Evolutionary conservation across 2,888 invertebrate species (phyloP).

Genomic region (Hirudinaria manillensis): DNA sequence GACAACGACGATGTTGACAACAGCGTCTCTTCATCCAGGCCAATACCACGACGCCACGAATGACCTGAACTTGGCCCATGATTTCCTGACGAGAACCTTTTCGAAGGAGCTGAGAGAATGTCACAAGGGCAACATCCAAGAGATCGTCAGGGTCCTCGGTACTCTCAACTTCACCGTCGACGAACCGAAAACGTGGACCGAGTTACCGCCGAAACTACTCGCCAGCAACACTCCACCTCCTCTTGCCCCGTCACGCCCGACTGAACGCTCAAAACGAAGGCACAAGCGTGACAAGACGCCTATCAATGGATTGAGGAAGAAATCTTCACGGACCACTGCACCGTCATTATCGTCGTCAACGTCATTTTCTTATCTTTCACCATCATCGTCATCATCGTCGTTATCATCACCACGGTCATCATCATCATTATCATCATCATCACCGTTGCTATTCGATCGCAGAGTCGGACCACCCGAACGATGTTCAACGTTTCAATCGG

Average conservation of each 20-base stretch:
- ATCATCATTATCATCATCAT: conserved; percentile 19
- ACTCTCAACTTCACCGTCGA: conserved; percentile 4
- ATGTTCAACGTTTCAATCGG: too few relatives aligned
- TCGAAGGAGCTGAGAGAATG: conserved; percentile 7
- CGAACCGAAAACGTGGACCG: neutral
- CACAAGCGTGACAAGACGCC: too few relatives aligned
- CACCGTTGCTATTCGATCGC: neutral
- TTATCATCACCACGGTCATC: neutral
- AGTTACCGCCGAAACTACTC: neutral
- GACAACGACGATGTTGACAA: neutral
- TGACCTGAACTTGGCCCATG: conserved; percentile 15
- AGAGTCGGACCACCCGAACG: too few relatives aligned
- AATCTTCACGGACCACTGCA: neutral
- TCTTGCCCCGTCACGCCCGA: too few relatives aligned
- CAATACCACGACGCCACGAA: conserved; percentile 13
- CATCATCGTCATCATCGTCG: neutral
- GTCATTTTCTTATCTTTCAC: neutral
- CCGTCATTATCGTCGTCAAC: conserved; percentile 1
- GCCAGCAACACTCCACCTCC: neutral
- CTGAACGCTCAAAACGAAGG: too few relatives aligned
- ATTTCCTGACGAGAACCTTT: conserved; percentile 18
- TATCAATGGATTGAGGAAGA: too few relatives aligned
- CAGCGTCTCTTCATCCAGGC: neutral
- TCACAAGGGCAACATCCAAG: conserved; percentile 17
- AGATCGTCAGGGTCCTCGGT: neutral